Conservation (phyloP, 2,113 vertebrate genomes). For the Dolichallabes microphthalmus region DNA sequence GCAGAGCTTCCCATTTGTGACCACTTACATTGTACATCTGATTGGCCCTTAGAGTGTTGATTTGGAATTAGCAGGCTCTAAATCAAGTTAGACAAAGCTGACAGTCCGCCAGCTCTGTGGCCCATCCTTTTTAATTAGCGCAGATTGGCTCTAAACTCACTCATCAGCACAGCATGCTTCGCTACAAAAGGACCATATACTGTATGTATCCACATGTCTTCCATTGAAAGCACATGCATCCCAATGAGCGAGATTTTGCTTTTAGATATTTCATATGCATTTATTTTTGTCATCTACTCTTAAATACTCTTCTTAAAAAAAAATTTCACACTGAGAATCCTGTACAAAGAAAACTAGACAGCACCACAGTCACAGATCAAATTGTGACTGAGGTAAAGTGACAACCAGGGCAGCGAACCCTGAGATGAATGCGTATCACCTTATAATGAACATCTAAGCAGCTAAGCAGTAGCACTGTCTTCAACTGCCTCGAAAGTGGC, state of each 20-base stretch:
- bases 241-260: background rate
- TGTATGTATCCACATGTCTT: conserved; percentile 5
- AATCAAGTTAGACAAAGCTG: conserved; percentile 47
- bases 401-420: conserved; percentile 42
- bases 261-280: background rate
- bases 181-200: conserved; percentile 39
- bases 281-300: conserved; percentile 3
- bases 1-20: conserved; percentile 34
- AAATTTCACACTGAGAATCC: conserved; percentile 14
- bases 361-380: conserved; percentile 35
- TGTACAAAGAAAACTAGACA: conserved; percentile 38
- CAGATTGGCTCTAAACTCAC: conserved; percentile 39
- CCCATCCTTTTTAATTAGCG: conserved; percentile 50
- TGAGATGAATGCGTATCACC: conserved; percentile 54
- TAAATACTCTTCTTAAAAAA: conserved; percentile 23
- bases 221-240: conserved; percentile 33
- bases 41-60: conserved; percentile 50
- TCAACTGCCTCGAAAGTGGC: conserved; percentile 52
- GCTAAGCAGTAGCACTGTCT: conserved; percentile 51
- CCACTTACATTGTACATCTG: conserved; percentile 43
- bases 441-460: conserved; percentile 58
- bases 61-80: conserved; percentile 44
- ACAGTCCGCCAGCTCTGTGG: conserved; percentile 47
- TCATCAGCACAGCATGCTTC: conserved; percentile 36
- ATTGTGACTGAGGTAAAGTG: conserved; percentile 38